Conservation (phyloP, 1,140 invertebrate genomes). For the Cydia pomonella region DNA sequence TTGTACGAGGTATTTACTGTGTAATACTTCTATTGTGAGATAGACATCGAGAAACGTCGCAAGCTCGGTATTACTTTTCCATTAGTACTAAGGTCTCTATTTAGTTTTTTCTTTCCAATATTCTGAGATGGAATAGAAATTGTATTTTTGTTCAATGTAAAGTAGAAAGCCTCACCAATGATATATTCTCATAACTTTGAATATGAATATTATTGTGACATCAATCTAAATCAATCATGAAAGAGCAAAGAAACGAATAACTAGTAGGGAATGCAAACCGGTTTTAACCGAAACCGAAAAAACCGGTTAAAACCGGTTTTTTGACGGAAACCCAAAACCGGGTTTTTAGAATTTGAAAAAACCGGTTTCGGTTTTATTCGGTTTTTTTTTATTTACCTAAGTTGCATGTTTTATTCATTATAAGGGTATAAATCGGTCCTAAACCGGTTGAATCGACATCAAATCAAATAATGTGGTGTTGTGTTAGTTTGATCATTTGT, state of each 20-base stretch:
- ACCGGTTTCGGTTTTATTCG: no score
- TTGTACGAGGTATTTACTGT: neutral
- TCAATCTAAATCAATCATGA: slow-evolving; percentile 4
- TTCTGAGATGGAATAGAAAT: slow-evolving; percentile 28
- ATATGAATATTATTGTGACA: slow-evolving; percentile 9
- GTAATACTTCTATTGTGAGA: neutral
- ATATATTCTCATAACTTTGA: slow-evolving; percentile 16
- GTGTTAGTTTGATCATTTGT: no score
- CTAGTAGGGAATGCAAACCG: no score
- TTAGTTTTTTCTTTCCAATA: slow-evolving; percentile 37
- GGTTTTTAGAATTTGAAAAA: no score
- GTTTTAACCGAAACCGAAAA: no score
- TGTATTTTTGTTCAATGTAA: slow-evolving; percentile 18
- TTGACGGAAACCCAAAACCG: no score
- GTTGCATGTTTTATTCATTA: no score
- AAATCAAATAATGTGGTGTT: no score
- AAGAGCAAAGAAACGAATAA: neutral
- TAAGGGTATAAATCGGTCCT: no score
- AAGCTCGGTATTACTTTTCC: slow-evolving; percentile 56
- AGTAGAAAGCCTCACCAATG: slow-evolving; percentile 12
- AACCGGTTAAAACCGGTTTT: no score
- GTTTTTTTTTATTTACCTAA: no score
- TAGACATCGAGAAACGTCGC: slow-evolving; percentile 29
- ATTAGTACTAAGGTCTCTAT: slow-evolving; percentile 60
- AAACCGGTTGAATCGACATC: no score